Percentiles rank a stretch among this genome's conserved stretches.
phyloP scores from a whole-genome alignment of 2,113 vertebrate genomes.

The Sander vitreus region DNA sequence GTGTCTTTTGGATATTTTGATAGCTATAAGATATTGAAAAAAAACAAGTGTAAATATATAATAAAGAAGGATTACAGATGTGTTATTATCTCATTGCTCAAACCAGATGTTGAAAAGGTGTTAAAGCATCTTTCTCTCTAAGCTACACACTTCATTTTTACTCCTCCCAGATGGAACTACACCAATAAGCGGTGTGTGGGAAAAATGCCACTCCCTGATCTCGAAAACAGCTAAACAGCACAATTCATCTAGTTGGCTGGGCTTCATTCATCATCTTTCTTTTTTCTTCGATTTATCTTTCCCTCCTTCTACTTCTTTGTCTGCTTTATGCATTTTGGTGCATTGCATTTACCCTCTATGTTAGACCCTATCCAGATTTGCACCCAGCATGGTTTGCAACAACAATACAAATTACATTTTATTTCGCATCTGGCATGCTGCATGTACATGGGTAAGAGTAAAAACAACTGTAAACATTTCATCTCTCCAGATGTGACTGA shows the following conservation, averaged over 20 bases:
- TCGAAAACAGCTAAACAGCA: background rate
- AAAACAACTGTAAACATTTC: background rate
- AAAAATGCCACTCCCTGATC: background rate
- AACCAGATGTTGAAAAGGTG: constrained; percentile 3
- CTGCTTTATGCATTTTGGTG: background rate
- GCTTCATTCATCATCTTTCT: background rate
- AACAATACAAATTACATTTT: background rate
- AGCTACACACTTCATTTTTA: constrained; percentile 4
- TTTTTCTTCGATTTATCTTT: background rate
- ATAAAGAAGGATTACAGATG: constrained; percentile 9
- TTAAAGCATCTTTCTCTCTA: background rate
- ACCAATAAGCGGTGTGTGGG: background rate
- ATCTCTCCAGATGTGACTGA: background rate
- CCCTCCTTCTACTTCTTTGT: background rate
- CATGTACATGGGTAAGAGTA: background rate
- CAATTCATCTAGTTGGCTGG: constrained; percentile 11
- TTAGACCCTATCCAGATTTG: background rate
- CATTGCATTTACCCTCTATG: background rate
- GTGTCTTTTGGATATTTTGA: background rate
- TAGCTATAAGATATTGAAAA: background rate
- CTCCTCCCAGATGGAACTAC: constrained; percentile 1
- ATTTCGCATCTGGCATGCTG: constrained; percentile 5
- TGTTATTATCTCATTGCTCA: constrained; percentile 16
- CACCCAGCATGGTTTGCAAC: background rate
- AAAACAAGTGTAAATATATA: background rate